A percentile compares a stretch with the other conserved stretches of the same genome.
Evolutionary conservation across 1,140 invertebrate genomes (phyloP).

Genomic region (Calephelis virginiensis): DNA sequence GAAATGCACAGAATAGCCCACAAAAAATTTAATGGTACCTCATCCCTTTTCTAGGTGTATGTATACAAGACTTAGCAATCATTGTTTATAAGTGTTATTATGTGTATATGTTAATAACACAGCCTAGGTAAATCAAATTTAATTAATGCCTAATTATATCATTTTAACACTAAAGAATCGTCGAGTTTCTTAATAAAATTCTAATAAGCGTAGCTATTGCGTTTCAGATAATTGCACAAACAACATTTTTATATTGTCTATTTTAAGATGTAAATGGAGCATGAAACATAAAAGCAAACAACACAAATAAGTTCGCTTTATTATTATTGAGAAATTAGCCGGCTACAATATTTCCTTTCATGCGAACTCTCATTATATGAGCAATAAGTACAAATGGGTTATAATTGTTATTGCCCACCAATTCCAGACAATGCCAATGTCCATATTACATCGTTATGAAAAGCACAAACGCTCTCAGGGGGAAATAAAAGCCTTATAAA

Average conservation of each 20-base stretch:
- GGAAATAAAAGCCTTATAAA: conserved; percentile 45
- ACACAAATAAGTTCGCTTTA: conserved; percentile 33
- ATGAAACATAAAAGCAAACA: conserved; percentile 8
- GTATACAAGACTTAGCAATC: too few relatives aligned
- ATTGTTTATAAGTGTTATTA: too few relatives aligned
- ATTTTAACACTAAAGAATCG: too few relatives aligned
- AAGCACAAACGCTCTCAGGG: conserved; percentile 35
- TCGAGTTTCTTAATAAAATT: too few relatives aligned
- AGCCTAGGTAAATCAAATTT: too few relatives aligned
- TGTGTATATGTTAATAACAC: too few relatives aligned
- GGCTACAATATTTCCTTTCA: conserved; percentile 28
- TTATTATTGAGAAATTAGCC: conserved; percentile 57
- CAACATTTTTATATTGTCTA: neutral
- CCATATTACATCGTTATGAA: conserved; percentile 42
- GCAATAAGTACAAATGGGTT: conserved; percentile 45
- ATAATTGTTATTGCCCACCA: conserved; percentile 52
- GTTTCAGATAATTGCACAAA: neutral
- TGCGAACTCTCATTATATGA: conserved; percentile 48
- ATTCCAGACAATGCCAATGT: conserved; percentile 40
- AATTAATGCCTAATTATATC: too few relatives aligned
- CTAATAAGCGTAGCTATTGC: too few relatives aligned
- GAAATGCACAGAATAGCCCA: too few relatives aligned
- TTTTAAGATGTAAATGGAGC: neutral
- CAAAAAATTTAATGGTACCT: too few relatives aligned
- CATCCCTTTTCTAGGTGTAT: too few relatives aligned